Conservation (phyloP, 2,888 invertebrate genomes). For the Xylota segnis region DNA sequence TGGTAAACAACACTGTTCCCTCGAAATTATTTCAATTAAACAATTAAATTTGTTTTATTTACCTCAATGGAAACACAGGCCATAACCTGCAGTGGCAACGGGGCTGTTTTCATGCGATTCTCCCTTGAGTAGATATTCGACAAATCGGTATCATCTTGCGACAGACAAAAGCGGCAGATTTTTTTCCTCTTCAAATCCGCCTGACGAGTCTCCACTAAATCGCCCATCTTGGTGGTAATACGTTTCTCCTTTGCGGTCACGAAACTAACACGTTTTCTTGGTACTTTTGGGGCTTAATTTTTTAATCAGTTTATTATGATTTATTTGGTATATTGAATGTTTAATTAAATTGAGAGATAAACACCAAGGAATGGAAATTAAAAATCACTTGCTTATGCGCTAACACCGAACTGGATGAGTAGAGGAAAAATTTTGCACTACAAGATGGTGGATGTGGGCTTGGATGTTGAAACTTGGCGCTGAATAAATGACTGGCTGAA, state of each 20-base stretch:
- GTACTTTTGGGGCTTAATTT: not conserved
- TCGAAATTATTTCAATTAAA: not conserved
- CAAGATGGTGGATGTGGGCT: conserved; percentile 79
- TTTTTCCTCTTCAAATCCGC: conserved; percentile 86
- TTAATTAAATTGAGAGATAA: not conserved
- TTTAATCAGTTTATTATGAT: not conserved
- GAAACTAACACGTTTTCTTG: not conserved
- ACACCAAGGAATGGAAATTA: not conserved
- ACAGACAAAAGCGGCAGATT: conserved; percentile 91
- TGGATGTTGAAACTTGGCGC: conserved; percentile 73
- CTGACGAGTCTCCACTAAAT: conserved; percentile 69
- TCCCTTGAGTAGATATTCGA: conserved; percentile 88
- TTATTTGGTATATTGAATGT: not conserved
- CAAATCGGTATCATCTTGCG: conserved; percentile 87
- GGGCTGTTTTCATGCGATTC: conserved; percentile 86
- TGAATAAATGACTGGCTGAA: conserved; percentile 37
- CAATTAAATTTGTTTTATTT: conserved; percentile 79
- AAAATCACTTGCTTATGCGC: not conserved
- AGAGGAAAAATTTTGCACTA: conserved; percentile 57
- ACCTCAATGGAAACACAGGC: conserved; percentile 92
- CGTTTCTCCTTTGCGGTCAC: not conserved
- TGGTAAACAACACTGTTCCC: conserved; percentile 31
- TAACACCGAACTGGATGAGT: conserved; percentile 28
- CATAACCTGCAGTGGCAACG: conserved; percentile 91
- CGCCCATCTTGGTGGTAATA: conserved; percentile 31